Evolutionary conservation across 2,113 vertebrate genomes (phyloP), one percentile per base, ranked within the genome.

Genomic region (Procavia capensis): DNA sequence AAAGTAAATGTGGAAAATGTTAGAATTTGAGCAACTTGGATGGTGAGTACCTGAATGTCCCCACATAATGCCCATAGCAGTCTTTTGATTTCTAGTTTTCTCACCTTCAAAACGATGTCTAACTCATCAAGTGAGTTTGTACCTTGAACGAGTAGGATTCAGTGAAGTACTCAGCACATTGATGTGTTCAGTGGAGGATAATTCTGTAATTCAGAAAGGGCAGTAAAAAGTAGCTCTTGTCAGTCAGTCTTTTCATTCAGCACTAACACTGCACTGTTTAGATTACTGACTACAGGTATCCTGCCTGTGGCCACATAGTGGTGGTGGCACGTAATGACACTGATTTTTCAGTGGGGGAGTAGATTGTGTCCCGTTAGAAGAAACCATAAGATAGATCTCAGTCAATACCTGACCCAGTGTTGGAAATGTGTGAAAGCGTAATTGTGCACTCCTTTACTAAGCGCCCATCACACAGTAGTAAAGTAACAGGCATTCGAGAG

Each of bases 201-300:
- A 54, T 80, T 93, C 70, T 90, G 70, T 90, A 86, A 93, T 85
- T 96, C 25, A 75, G 41, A 29, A 64, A 85, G 43, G 36, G 11
- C 29, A 94, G 19, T 66, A 27, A 95, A 86, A 92, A 20, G 25
- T 88, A 85, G 41, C 0, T 83, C 43, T 88, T 27, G 47, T 36
- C 57, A 50, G 20, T 45, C 17, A 68, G 29, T 81, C 72, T 91
- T 93, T 87, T 68, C n/a, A 70, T 76, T 79, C 43, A 72, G 54
- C 34, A 43, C 47, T 81, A 90, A 92, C 79, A 47, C 5, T 72
- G 19, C 29, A 85, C 43, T 84, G 11, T 84, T 63, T 81, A 34
- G 85, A 64, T 82, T 95, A 45, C 22, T 68, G 78, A 75, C 45
- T 50, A 54, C 72, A 84, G 36, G 63, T 34, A 41, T n/a, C 34